A percentile compares a stretch with the other conserved stretches of the same genome.
These are phyloP conservation scores for Bursaphelenchus okinawaensis DNA, from an alignment of 2,888 invertebrate genomes.

Conservation along the genomic window DNA sequence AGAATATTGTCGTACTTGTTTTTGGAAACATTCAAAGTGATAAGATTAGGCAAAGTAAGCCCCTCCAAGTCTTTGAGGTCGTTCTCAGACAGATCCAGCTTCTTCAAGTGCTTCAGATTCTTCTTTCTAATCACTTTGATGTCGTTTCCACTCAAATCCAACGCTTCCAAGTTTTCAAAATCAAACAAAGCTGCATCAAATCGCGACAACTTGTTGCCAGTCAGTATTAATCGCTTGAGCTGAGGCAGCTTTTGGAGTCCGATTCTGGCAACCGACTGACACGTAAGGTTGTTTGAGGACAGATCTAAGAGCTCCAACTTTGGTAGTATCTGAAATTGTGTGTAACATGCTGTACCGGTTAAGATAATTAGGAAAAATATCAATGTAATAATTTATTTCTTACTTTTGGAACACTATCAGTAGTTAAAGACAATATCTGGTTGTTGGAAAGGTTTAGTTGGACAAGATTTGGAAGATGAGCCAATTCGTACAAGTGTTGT, in stretches of 20 bases:
- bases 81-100: conserved; percentile 24
- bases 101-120: conserved; percentile 17
- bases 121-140: conserved; percentile 34
- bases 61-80: conserved; percentile 34
- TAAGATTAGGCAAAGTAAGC: conserved; percentile 21
- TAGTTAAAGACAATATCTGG: conserved; percentile 16
- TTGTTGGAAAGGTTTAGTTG: conserved; percentile 24
- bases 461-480: conserved; percentile 20
- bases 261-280: conserved; percentile 22
- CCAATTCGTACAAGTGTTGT: conserved; percentile 26
- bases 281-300: conserved; percentile 24
- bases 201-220: conserved; percentile 28
- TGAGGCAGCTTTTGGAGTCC: conserved; percentile 21
- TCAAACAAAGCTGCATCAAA: conserved; percentile 37
- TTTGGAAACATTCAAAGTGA: conserved; percentile 22
- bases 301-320: conserved; percentile 19
- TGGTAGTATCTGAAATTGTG: conserved; percentile 14
- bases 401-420: background rate
- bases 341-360: too few species aligned
- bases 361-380: conserved; percentile 9
- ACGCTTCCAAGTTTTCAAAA: conserved; percentile 26
- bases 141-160: conserved; percentile 37
- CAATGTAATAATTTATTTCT: conserved; percentile 5
- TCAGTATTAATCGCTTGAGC: conserved; percentile 15
- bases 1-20: conserved; percentile 21